Base-by-base conservation (phyloP, 2,888 invertebrate genomes). In the Atethmia centrago region DNA sequence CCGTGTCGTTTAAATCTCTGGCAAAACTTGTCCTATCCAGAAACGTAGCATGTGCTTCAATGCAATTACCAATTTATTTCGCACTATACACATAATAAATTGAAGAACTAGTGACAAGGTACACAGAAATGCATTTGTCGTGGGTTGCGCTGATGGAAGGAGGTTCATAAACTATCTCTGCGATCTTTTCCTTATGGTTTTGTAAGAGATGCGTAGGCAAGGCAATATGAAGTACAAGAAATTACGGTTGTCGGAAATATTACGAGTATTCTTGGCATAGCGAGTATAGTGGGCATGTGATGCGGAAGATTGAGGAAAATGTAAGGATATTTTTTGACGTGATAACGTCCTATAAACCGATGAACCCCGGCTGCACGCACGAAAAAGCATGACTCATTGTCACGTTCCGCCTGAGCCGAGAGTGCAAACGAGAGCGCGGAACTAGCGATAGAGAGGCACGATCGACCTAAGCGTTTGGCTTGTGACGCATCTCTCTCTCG, bases 71-170 rank as follows among this genome's bases (percentile, higher is more conserved):
- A 72, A 75, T 82, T 82, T 58, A 64, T 61, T 53, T 59, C 53
- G 74, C 64, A 75, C 79, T 76, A 83, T 72, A 77, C 74, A 80
- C 64, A 70, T 56, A 85, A 84, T 74, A 74, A 79, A 85, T 79
- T 76, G 65, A 74, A 63, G 47, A 42, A 55, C 36, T 69, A 63
- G 62, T 49, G 55, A 77, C 73, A 71, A 69, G 67, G 76, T 69
- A 53, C 61, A 61, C 58, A 63, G 36, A 77, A 79, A 70, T 58
- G 58, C 68, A 63, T 21, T 36, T 55, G n/a, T 68, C 42, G 71
- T 70, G 72, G 64, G 76, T 62, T n/a, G 36, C 25, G 55, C 56
- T 36, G 62, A 62, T 63, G 59, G 71, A 63, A 55, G 72, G 67
- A 62, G 59, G 14, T 78, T 70, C 21, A 79, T 70, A 53, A 56